Evolutionary conservation across 2,113 vertebrate genomes (phyloP).

Genomic region (Mustela lutreola): DNA sequence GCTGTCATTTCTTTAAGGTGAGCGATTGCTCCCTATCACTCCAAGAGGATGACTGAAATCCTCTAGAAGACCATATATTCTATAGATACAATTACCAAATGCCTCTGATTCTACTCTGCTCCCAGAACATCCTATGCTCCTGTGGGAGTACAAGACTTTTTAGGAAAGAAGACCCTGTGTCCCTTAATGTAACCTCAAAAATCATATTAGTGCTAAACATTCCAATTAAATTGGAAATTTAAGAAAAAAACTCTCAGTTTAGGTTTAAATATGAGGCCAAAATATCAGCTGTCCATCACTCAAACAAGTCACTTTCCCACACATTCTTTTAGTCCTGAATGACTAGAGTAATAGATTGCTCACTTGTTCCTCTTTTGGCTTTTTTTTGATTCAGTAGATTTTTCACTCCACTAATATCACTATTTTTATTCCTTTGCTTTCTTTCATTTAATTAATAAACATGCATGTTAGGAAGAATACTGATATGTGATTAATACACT

Average conservation of each 20-base stretch:
- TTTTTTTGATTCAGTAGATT: slow-evolving; percentile 22
- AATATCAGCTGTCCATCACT: neutral
- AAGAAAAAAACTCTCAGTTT: neutral
- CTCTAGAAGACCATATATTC: neutral
- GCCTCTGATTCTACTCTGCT: neutral
- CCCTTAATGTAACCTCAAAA: neutral
- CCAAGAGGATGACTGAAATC: neutral
- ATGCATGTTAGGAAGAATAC: neutral
- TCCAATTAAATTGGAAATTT: neutral
- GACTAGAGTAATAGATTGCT: neutral
- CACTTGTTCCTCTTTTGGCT: neutral
- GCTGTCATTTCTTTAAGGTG: neutral
- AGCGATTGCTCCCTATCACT: neutral
- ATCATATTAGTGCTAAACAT: neutral
- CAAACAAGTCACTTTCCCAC: neutral
- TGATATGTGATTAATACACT: neutral
- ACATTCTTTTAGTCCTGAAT: neutral
- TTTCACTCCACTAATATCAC: neutral
- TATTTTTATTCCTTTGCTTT: neutral
- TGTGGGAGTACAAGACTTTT: neutral
- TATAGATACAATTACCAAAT: neutral
- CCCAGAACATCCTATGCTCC: neutral
- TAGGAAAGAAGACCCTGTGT: neutral
- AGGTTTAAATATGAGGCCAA: neutral
- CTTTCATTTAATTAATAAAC: neutral